Percentiles rank a stretch among this genome's conserved stretches.
Conservation (phyloP, 2,888 invertebrate genomes). For the Clistopyga incitator region DNA sequence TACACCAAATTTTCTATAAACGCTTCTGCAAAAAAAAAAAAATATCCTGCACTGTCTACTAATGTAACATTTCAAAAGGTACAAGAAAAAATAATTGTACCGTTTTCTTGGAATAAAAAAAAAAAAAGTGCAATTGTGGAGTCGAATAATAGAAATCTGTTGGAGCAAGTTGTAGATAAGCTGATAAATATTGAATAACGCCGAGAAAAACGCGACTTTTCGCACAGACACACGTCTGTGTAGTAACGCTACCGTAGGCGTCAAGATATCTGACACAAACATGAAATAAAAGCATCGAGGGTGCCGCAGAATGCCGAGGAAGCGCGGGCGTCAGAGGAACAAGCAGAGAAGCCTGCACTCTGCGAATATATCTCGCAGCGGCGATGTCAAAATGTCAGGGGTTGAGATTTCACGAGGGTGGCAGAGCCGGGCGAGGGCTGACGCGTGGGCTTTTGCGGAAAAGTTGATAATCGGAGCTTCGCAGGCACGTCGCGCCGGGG, state of each 20-base stretch:
- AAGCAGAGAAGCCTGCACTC: background rate
- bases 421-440: constrained; percentile 15
- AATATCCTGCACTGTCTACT: too few relatives aligned
- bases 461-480: constrained; percentile 58
- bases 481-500: constrained; percentile 23
- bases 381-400: constrained; percentile 23
- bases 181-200: too few relatives aligned
- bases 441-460: constrained; percentile 39
- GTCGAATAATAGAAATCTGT: too few relatives aligned
- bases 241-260: background rate
- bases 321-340: background rate
- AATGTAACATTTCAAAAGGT: too few relatives aligned
- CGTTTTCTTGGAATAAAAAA: too few relatives aligned
- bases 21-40: background rate
- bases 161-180: too few relatives aligned
- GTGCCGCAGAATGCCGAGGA: background rate
- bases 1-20: too few relatives aligned
- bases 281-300: background rate
- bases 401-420: constrained; percentile 29
- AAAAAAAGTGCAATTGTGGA: too few relatives aligned
- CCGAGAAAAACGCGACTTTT: too few relatives aligned
- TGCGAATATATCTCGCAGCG: background rate
- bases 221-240: background rate
- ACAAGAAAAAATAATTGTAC: too few relatives aligned
- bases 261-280: background rate